Evolutionary conservation across 2,113 vertebrate genomes (phyloP), one percentile per base, ranked within the genome.

Genomic region (Pseudorasbora parva): DNA sequence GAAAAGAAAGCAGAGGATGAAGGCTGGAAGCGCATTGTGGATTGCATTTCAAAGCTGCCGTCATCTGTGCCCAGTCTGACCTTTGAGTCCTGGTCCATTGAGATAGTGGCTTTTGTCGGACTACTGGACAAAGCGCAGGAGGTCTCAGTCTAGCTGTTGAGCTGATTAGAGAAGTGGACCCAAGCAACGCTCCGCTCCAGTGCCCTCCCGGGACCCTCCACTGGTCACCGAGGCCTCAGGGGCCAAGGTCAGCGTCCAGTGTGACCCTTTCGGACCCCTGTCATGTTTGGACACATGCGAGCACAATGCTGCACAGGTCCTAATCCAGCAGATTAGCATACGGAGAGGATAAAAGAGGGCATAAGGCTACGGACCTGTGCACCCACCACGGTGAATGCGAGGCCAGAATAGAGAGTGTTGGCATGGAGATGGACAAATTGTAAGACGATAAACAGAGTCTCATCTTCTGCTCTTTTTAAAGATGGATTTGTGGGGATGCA

Each of bases 281-380:
- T 93, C 94, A 94, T 95, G 95, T 96, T 96, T 95, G 94, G 93
- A 94, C 95, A 96, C 89, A 90, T 94, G 94, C 85, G 45, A 78
- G 88, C 87, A 93, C 95, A 96, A 95, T 89, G 90, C 81, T 82
- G 57, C 33, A 49, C 86, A 89, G 89, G 92, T 88, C 89, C 92
- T 90, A 87, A 91, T 88, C 87, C 86, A 82, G 80, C 90, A 94
- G 92, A 96, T 96, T 95, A 95, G 91, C 94, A 94, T 94, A 93
- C 91, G 89, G 88, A 89, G 85, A 89, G 88, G 88, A 92, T 91
- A 89, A 93, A 92, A 91, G 86, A 89, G 92, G 90, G 87, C 87
- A 90, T 56, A 91, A 88, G 89, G 87, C 91, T 88, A 47, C 25
- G 86, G 89, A 91, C 93, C 91, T 83, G 78, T 82, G 85, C 76